phyloP scores from a whole-genome alignment of 2,113 vertebrate genomes.

The Apteryx owenii region DNA sequence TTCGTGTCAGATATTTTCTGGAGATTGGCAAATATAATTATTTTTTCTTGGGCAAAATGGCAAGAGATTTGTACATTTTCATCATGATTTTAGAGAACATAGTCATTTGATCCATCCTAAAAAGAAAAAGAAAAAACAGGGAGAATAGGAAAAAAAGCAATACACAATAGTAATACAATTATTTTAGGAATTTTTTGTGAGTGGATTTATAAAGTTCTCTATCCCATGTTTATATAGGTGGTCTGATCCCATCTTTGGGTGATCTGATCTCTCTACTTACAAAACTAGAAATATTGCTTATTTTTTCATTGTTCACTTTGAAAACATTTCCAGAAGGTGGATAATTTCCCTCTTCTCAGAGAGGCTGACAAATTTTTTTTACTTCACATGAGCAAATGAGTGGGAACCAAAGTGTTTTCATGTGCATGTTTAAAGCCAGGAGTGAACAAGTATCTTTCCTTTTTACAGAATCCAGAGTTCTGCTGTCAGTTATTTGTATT shows the following conservation, averaged over 20 bases:
- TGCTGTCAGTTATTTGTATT: background rate
- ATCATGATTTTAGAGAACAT: background rate
- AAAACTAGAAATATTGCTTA: background rate
- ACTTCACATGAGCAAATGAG: background rate
- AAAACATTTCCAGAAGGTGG: background rate
- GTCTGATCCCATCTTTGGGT: background rate
- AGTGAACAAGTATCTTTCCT: background rate
- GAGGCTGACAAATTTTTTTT: background rate
- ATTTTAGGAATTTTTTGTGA: background rate
- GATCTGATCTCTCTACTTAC: background rate
- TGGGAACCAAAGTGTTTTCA: background rate
- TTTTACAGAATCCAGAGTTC: background rate
- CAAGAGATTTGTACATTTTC: background rate
- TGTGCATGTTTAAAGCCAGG: background rate
- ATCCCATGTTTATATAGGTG: background rate
- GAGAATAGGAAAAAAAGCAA: background rate
- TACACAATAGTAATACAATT: background rate
- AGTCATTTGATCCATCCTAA: no score
- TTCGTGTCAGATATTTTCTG: background rate
- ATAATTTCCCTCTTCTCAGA: background rate
- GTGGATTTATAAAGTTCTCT: background rate
- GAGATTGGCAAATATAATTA: background rate
- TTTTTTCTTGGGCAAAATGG: background rate
- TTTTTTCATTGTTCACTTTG: background rate
- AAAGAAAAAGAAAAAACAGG: background rate